Percentiles rank a stretch among this genome's conserved stretches.
phyloP scores from a whole-genome alignment of 1,140 invertebrate genomes.

The Meloidogyne floridensis region DNA sequence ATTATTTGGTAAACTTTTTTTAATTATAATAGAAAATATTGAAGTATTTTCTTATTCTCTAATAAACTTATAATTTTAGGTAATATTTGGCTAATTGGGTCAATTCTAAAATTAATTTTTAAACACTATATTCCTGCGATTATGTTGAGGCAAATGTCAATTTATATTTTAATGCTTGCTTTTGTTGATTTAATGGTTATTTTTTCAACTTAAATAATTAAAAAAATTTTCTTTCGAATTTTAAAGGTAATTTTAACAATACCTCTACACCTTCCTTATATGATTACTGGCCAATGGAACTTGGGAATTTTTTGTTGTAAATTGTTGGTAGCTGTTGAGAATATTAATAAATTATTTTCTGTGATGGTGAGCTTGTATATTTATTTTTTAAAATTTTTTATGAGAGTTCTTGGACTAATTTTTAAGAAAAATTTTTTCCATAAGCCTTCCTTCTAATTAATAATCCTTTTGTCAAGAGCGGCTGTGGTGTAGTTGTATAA shows the following conservation, averaged over 20 bases:
- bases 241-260: constrained; percentile 35
- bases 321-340: constrained; percentile 54
- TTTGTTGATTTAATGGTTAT: constrained; percentile 49
- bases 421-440: too few relatives aligned
- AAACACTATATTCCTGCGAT: background rate
- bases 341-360: constrained; percentile 52
- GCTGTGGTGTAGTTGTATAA: too few relatives aligned
- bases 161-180: constrained; percentile 45
- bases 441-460: too few relatives aligned
- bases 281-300: constrained; percentile 16
- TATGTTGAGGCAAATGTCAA: constrained; percentile 44
- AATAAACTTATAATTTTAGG: background rate
- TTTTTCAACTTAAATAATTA: constrained; percentile 33
- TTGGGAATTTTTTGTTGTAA: constrained; percentile 28
- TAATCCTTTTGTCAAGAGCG: too few relatives aligned
- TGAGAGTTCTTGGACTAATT: too few relatives aligned
- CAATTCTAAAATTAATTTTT: background rate
- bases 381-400: background rate
- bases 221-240: constrained; percentile 36
- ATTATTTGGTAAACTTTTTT: background rate
- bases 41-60: too few relatives aligned
- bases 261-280: constrained; percentile 40
- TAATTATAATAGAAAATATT: background rate
- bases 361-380: constrained; percentile 28
- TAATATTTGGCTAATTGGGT: background rate